Evolutionary conservation across 2,113 vertebrate species (phyloP).

Genomic region (Gadus macrocephalus): DNA sequence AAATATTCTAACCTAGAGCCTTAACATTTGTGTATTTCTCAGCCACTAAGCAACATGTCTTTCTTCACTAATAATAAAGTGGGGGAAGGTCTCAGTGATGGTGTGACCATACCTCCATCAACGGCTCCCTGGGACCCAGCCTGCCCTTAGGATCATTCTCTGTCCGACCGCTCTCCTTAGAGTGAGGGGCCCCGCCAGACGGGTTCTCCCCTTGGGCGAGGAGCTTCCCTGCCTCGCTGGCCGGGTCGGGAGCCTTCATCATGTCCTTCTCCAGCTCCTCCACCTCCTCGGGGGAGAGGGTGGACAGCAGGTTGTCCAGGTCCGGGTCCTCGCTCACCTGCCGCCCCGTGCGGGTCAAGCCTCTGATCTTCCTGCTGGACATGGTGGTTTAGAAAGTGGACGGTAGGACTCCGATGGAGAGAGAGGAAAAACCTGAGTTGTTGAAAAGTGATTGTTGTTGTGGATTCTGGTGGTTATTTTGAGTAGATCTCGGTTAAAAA

Average conservation of each 20-base stretch:
- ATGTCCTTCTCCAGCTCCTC: slow-evolving; percentile 74
- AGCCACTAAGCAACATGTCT: neutral
- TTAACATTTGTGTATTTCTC: neutral
- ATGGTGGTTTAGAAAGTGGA: slow-evolving; percentile 36
- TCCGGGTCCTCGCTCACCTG: slow-evolving; percentile 80
- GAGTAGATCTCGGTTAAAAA: neutral
- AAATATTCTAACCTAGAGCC: no score
- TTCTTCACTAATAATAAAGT: neutral
- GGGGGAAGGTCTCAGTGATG: neutral
- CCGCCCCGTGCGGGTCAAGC: slow-evolving; percentile 69
- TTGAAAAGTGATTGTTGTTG: neutral
- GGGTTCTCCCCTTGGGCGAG: slow-evolving; percentile 64
- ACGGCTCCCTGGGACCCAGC: slow-evolving; percentile 73
- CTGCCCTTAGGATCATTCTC: slow-evolving; percentile 70
- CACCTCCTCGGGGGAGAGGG: slow-evolving; percentile 75
- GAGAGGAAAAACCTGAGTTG: neutral
- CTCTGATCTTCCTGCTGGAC: slow-evolving; percentile 70
- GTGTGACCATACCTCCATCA: slow-evolving; percentile 75
- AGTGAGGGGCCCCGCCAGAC: slow-evolving; percentile 3
- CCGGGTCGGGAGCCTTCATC: slow-evolving; percentile 80
- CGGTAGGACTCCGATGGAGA: neutral
- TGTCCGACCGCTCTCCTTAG: slow-evolving; percentile 48
- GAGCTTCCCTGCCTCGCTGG: slow-evolving; percentile 69
- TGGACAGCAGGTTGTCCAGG: slow-evolving; percentile 76
- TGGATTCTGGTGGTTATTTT: slow-evolving; percentile 3